These are phyloP conservation scores for Pagetopsis macropterus DNA, from an alignment of 2,797 vertebrate genomes.

Conservation along the genomic window DNA sequence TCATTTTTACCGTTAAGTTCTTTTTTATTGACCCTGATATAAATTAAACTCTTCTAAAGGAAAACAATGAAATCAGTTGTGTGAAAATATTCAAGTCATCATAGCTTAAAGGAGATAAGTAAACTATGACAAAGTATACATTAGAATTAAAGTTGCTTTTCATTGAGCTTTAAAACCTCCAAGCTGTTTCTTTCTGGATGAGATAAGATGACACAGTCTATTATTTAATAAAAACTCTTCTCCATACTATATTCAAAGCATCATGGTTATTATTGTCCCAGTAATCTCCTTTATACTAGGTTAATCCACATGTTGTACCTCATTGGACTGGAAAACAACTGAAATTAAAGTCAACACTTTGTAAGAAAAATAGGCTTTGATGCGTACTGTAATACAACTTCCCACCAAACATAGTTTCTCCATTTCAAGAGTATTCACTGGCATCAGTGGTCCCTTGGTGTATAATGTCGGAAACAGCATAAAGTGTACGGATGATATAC, in stretches of 20 bases:
- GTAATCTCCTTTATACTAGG: not conserved
- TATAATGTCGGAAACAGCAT: not conserved
- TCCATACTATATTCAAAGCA: not conserved
- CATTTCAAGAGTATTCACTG: not conserved
- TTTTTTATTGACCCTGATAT: not conserved
- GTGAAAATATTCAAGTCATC: not conserved
- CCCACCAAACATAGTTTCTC: not conserved
- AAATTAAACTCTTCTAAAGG: not conserved
- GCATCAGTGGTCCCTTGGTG: not conserved
- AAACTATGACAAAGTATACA: conserved; percentile 18
- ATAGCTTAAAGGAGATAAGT: conserved; percentile 17
- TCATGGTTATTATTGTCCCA: not conserved
- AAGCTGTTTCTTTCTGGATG: conserved; percentile 22
- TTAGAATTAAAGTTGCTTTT: not conserved
- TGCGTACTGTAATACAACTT: conserved; percentile 1
- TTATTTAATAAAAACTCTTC: not conserved
- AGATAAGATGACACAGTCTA: conserved; percentile 14
- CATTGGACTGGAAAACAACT: not conserved
- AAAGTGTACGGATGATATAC: not conserved
- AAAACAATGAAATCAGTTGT: conserved; percentile 12
- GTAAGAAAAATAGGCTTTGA: not conserved
- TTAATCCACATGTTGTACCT: not conserved
- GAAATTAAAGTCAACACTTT: not conserved
- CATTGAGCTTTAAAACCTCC: conserved; percentile 25
- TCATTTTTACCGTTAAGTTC: not conserved